Conservation (phyloP, 2,797 vertebrate species). For the Ara ararauna region DNA sequence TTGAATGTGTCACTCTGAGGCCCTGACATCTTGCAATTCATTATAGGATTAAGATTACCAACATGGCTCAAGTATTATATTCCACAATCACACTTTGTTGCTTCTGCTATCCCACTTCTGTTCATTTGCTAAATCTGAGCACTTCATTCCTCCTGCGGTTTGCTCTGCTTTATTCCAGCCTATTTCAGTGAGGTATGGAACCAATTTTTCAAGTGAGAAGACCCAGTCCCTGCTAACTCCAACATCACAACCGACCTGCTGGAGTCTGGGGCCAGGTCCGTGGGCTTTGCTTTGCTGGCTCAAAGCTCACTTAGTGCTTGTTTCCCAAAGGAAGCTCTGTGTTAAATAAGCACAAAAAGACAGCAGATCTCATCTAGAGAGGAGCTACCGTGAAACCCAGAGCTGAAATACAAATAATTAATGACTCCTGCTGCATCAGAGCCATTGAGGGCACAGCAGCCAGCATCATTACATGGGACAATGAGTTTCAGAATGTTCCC, state of each 20-base stretch:
- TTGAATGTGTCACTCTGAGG: not conserved
- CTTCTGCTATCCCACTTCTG: not conserved
- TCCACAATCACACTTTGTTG: not conserved
- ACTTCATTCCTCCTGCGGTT: not conserved
- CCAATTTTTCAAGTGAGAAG: not conserved
- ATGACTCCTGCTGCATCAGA: not conserved
- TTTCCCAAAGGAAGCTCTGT: not conserved
- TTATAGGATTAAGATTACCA: not conserved
- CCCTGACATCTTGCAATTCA: not conserved
- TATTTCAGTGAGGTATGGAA: not conserved
- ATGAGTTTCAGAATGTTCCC: not conserved
- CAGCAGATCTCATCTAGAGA: not conserved
- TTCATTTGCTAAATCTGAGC: rapidly evolving
- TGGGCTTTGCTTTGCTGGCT: not conserved
- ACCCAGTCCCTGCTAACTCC: rapidly evolving
- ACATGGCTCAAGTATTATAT: not conserved
- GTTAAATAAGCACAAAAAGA: not conserved
- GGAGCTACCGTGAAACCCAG: not conserved
- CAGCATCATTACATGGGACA: not conserved
- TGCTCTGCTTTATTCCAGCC: not conserved
- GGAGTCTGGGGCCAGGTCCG: not conserved
- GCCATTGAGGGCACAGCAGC: rapidly evolving
- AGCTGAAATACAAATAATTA: not conserved
- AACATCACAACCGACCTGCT: rapidly evolving
- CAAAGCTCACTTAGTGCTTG: not conserved